Evolutionary conservation across 2,797 vertebrate genomes (phyloP).

Genomic region (Halcyon badia): DNA sequence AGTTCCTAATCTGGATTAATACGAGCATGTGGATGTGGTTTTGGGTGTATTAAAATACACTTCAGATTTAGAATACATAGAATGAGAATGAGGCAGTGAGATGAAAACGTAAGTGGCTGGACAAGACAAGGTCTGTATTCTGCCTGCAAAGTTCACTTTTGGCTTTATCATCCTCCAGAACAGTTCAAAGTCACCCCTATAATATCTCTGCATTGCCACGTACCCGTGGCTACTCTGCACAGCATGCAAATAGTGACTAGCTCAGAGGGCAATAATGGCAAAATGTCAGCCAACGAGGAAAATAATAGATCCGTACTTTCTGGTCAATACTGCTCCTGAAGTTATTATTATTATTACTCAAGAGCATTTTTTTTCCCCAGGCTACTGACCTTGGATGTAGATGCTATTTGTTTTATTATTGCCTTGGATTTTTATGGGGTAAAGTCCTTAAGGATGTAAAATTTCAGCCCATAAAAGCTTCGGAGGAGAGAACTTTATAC

Average conservation of each 20-base stretch:
- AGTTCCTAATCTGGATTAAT: neutral
- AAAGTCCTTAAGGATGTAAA: conserved; percentile 52
- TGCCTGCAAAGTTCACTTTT: neutral
- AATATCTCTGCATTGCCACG: neutral
- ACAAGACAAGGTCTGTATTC: neutral
- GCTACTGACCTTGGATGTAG: conserved; percentile 7
- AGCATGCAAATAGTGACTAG: neutral
- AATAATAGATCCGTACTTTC: neutral
- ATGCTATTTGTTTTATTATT: conserved; percentile 59
- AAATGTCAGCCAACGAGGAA: conserved; percentile 4
- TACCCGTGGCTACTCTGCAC: neutral
- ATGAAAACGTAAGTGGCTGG: neutral
- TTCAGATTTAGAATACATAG: neutral
- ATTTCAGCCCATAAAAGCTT: conserved; percentile 57
- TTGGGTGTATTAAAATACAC: neutral
- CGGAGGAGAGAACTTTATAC: conserved; percentile 42
- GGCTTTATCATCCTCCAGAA: neutral
- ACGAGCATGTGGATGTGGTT: neutral
- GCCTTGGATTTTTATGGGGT: conserved; percentile 42
- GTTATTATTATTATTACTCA: conserved; percentile 34
- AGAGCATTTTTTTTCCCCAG: neutral
- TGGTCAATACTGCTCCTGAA: conserved; percentile 30
- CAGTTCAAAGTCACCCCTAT: neutral
- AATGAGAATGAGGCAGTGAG: neutral
- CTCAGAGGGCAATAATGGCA: neutral